A percentile compares a stretch with the other conserved stretches of the same genome.
Conservation (phyloP, 2,888 invertebrate genomes). For the Thera britannica region DNA sequence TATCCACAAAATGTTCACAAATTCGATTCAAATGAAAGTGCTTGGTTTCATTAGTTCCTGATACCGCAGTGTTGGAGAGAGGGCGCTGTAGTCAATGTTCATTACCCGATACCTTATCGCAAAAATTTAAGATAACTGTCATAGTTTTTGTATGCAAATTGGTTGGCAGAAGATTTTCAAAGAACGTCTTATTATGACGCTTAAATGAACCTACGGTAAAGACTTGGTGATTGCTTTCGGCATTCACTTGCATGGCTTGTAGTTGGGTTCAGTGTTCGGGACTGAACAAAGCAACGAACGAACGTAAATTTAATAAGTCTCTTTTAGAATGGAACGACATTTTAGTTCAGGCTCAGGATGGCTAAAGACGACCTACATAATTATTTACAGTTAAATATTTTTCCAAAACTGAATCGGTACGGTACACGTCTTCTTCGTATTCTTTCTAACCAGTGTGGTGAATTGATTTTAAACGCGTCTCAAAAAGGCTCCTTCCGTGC, state of each 20-base stretch:
- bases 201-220: slow-evolving; percentile 30
- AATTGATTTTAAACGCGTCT: too few relatives aligned
- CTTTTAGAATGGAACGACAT: too few relatives aligned
- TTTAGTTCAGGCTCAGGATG: too few relatives aligned
- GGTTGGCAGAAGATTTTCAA: slow-evolving; percentile 8
- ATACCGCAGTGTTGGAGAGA: slow-evolving; percentile 10
- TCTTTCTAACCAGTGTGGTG: too few relatives aligned
- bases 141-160: slow-evolving; percentile 62
- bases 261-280: not conserved
- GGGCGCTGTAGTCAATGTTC: slow-evolving; percentile 35
- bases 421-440: too few relatives aligned
- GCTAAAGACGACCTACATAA: too few relatives aligned
- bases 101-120: slow-evolving; percentile 45
- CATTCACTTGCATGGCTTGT: slow-evolving; percentile 5
- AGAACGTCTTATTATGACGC: slow-evolving; percentile 34
- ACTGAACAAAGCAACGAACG: not conserved
- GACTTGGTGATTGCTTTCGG: slow-evolving; percentile 25
- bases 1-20: slow-evolving; percentile 9
- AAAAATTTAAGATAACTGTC: slow-evolving; percentile 52
- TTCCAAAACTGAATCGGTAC: too few relatives aligned
- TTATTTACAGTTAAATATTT: too few relatives aligned
- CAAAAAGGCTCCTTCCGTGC: too few relatives aligned
- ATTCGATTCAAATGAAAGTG: slow-evolving; percentile 11
- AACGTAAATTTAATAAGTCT: too few relatives aligned
- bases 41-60: slow-evolving; percentile 30